These are phyloP conservation scores for Cuculus canorus DNA, from an alignment of 2,797 vertebrate species.

Conservation along the genomic window DNA sequence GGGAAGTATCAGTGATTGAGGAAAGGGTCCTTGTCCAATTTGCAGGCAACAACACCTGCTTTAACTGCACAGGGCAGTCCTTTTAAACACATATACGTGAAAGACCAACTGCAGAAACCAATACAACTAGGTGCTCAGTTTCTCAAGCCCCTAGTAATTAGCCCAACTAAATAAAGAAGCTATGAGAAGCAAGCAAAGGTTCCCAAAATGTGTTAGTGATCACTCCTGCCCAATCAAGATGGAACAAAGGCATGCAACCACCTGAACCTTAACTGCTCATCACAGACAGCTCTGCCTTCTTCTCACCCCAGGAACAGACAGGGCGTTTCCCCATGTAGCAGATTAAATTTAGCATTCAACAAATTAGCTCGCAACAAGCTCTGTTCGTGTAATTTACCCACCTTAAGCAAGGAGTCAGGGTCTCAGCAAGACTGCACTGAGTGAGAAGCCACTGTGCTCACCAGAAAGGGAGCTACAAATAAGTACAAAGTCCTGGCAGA, in stretches of 20 bases:
- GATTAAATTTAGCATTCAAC: background rate
- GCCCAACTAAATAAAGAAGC: background rate
- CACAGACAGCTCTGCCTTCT: background rate
- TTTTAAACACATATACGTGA: background rate
- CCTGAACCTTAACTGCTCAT: background rate
- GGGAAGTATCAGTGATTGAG: background rate
- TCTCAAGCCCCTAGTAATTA: background rate
- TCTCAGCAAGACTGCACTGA: background rate
- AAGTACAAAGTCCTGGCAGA: background rate
- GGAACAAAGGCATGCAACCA: rapidly evolving
- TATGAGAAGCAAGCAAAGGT: background rate
- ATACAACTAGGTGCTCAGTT: background rate
- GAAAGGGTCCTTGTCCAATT: rapidly evolving
- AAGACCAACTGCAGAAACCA: background rate
- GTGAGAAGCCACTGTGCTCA: rapidly evolving
- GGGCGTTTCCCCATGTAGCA: background rate
- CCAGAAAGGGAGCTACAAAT: background rate
- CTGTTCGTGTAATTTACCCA: background rate
- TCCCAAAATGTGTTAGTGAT: background rate
- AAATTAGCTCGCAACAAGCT: background rate
- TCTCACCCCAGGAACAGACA: background rate
- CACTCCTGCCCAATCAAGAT: background rate
- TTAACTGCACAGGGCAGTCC: background rate
- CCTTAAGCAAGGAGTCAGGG: background rate
- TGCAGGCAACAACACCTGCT: rapidly evolving